These are phyloP conservation scores for Pogona vitticeps DNA, from an alignment of 2,113 vertebrate genomes.

Conservation along the genomic window DNA sequence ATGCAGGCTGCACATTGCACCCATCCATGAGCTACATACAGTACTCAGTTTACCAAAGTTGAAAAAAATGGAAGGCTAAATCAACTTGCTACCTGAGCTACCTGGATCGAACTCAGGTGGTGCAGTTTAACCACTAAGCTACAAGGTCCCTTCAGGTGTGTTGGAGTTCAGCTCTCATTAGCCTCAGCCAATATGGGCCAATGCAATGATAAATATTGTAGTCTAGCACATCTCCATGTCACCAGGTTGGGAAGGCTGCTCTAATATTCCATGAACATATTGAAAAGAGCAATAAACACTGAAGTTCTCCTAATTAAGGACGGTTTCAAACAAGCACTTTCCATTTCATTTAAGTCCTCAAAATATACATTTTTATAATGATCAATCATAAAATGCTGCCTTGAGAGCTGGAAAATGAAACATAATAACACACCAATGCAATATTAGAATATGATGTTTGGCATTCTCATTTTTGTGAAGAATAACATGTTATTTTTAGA, in stretches of 20 bases:
- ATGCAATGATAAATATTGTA: too few relatives aligned
- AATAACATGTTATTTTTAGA: constrained; percentile 60
- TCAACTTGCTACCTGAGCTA: too few relatives aligned
- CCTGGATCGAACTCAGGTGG: too few relatives aligned
- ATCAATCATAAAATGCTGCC: constrained; percentile 38
- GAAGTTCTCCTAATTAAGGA: constrained; percentile 25
- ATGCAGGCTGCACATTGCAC: too few relatives aligned
- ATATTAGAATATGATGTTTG: constrained; percentile 24
- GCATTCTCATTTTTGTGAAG: constrained; percentile 16
- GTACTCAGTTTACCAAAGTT: too few relatives aligned
- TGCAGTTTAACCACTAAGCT: too few relatives aligned
- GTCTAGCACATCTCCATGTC: not conserved
- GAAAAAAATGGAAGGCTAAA: too few relatives aligned
- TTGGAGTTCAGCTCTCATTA: not conserved
- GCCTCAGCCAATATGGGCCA: too few relatives aligned
- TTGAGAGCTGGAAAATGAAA: constrained; percentile 47
- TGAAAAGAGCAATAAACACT: not conserved
- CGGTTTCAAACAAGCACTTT: constrained; percentile 38
- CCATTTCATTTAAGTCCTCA: constrained; percentile 41
- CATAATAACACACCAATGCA: constrained; percentile 30
- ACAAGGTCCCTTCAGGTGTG: too few relatives aligned
- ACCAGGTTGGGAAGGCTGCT: not conserved
- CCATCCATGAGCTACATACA: too few relatives aligned
- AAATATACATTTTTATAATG: constrained; percentile 48
- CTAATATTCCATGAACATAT: not conserved